Evolutionary conservation across 2,113 vertebrate genomes (phyloP).

Genomic region (Tenrec ecaudatus): DNA sequence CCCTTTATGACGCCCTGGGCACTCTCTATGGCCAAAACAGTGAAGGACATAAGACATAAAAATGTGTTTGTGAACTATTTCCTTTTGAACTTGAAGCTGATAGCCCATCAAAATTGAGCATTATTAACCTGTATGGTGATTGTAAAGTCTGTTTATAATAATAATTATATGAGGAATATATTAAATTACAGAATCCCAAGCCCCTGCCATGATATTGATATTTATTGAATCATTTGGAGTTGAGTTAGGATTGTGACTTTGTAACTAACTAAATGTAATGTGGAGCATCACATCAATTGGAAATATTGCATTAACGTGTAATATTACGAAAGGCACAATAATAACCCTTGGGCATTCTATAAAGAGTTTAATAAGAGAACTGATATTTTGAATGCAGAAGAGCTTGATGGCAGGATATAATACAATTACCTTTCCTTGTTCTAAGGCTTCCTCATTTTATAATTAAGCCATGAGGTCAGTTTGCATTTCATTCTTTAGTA

Average conservation of each 20-base stretch:
- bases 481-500: slow-evolving; percentile 12
- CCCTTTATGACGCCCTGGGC: neutral
- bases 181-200: neutral
- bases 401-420: neutral
- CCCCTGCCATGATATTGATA: neutral
- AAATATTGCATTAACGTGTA: slow-evolving; percentile 1
- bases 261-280: too few relatives aligned
- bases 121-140: neutral
- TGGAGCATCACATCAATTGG: neutral
- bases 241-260: too few relatives aligned
- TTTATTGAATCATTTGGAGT: neutral
- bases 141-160: neutral
- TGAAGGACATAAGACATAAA: neutral
- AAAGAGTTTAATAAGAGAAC: neutral
- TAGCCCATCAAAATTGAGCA: neutral
- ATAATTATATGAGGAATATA: neutral
- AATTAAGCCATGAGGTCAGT: neutral
- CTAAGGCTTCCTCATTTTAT: neutral
- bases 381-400: neutral
- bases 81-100: slow-evolving; percentile 13
- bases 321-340: neutral
- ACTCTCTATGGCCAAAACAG: neutral
- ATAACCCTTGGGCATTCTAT: neutral
- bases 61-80: neutral
- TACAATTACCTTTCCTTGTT: neutral